Base-by-base conservation (phyloP, 2,888 invertebrate species). In the Seira sanloemensis region DNA sequence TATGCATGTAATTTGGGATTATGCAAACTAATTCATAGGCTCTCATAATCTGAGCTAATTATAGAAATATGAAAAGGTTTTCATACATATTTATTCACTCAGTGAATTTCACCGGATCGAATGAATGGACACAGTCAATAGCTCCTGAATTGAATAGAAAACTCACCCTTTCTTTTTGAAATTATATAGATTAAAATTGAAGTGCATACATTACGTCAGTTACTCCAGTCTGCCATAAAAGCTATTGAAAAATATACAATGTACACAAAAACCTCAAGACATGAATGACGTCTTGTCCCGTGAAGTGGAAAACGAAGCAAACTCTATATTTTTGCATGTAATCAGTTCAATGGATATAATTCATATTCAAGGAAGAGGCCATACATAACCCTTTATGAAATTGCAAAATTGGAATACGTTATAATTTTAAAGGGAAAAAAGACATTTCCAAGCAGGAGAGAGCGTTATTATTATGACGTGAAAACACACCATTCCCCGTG, bases 151-250 rank as follows among this genome's bases (percentile, higher is more conserved):
- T 7, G 50, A 50, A 50, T 50, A 16, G n/a, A 50, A 7, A 16
- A 16, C 16, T 50, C 16, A n/a, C n/a, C 16, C 5, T 50, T 50
- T 50, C 16, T 12, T 16, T n/a, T 50, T 50, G 50, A 50, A 50
- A 50, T 50, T 50, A 50, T 50, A 50, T 50, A 50, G 50, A 50
- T 50, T 50, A 50, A 50, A 50, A n/a, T 50, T 50, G 50, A 50
- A 50, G n/a, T 50, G 50, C 50, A 50, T 50, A 50, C 50, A 50
- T 50, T n/a, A 50, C 12, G n/a, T 50, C 50, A 12, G n/a, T 50
- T 50, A 50, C 50, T 7, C 50, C 16, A 50, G 50, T n/a, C 50
- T 18, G 16, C n/a, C n/a, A n/a, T n/a, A n/a, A n/a, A n/a, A n/a
- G n/a, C n/a, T n/a, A n/a, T n/a, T n/a, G n/a, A n/a, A n/a, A n/a